Evolutionary conservation across 2,113 vertebrate species (phyloP).

Genomic region (Cyprinus carpio): DNA sequence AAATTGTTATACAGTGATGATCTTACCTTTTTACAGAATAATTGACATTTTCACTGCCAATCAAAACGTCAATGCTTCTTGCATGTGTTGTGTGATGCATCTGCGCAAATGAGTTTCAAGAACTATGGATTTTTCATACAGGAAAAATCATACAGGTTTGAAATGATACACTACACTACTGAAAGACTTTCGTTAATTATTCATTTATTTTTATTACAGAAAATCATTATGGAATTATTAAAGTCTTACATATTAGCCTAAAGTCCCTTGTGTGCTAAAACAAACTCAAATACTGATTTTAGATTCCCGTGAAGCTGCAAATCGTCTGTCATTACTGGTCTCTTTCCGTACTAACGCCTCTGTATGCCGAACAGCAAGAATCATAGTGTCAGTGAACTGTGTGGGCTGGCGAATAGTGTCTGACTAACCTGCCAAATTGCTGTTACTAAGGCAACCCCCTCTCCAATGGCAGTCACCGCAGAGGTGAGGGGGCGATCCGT

Average conservation of each 20-base stretch:
- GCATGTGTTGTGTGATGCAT: no score
- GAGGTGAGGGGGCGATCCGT: conserved; percentile 12
- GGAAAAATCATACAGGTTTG: not conserved
- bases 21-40: no score
- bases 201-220: not conserved
- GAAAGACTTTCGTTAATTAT: not conserved
- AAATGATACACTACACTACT: not conserved
- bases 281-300: not conserved
- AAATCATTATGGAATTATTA: not conserved
- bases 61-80: no score
- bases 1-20: no score
- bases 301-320: not conserved
- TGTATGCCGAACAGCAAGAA: conserved; percentile 14
- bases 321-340: not conserved
- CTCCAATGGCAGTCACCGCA: not conserved
- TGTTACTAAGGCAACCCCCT: conserved; percentile 44
- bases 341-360: not conserved
- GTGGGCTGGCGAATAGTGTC: conserved; percentile 29
- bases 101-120: not conserved
- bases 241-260: not conserved
- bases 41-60: no score
- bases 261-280: not conserved
- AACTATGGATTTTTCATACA: not conserved
- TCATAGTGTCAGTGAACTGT: conserved; percentile 35
- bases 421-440: conserved; percentile 29